Conservation (phyloP, 2,888 invertebrate genomes). For the Thalpophila matura region DNA sequence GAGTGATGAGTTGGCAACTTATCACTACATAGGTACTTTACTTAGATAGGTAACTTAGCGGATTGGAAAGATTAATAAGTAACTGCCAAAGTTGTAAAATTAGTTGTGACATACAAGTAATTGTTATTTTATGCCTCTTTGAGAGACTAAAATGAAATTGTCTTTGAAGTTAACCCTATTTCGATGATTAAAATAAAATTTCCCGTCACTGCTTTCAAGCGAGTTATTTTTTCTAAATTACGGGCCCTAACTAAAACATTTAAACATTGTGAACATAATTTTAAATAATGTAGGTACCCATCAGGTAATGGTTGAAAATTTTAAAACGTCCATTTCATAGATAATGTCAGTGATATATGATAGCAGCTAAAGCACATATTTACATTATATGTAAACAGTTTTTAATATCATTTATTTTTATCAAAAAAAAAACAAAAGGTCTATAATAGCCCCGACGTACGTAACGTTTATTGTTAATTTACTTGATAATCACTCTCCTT, state of each 20-base stretch:
- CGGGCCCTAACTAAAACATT: conserved; percentile 6
- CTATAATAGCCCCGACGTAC: neutral
- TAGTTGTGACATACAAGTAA: too few species aligned
- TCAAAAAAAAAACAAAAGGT: neutral
- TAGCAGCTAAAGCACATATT: neutral
- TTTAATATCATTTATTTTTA: neutral
- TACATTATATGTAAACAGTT: neutral
- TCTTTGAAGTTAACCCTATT: neutral
- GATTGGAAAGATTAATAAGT: too few species aligned
- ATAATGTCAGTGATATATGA: conserved; percentile 9
- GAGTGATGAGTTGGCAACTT: conserved; percentile 12
- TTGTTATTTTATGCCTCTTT: too few species aligned
- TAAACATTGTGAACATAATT: neutral
- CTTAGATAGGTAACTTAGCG: neutral
- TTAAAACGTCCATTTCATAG: conserved; percentile 2
- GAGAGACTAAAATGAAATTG: neutral
- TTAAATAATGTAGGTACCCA: too few species aligned
- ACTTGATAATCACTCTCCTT: conserved; percentile 71
- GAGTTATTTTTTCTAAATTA: conserved; percentile 17
- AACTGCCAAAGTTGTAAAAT: too few species aligned
- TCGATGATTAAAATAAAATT: neutral
- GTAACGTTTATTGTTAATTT: conserved; percentile 63
- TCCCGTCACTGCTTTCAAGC: neutral
- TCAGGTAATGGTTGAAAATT: neutral
- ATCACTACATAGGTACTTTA: neutral